A percentile compares a stretch with the other conserved stretches of the same genome.
Conservation (phyloP, 1,140 invertebrate genomes). For the Meteorus sp. region DNA sequence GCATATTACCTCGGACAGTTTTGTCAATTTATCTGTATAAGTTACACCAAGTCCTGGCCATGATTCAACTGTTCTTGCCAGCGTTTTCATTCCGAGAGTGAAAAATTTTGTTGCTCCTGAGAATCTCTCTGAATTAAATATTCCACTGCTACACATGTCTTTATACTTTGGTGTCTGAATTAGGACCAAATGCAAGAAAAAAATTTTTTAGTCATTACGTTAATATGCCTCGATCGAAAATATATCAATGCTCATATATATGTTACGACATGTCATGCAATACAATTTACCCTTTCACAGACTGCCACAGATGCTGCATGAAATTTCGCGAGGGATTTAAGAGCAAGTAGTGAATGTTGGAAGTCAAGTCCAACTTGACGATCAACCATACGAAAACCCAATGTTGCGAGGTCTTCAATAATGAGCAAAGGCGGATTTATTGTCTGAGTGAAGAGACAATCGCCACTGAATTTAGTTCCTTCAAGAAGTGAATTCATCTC, state of each 20-base stretch:
- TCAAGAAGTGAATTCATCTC: too few relatives aligned
- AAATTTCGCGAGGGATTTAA: conserved; percentile 57
- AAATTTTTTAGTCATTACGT: not conserved
- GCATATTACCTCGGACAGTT: too few relatives aligned
- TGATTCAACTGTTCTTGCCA: too few relatives aligned
- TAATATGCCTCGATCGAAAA: not conserved
- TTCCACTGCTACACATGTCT: too few relatives aligned
- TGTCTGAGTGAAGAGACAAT: too few relatives aligned
- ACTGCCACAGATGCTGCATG: conserved; percentile 52
- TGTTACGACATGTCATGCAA: not conserved
- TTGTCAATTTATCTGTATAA: too few relatives aligned
- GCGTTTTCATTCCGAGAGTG: too few relatives aligned
- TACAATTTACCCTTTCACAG: conserved; percentile 6
- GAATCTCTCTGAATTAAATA: too few relatives aligned
- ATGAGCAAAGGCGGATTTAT: conserved; percentile 38
- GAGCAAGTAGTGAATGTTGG: conserved; percentile 49
- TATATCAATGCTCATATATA: too few relatives aligned
- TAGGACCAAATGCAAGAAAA: not conserved
- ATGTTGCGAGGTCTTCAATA: conserved; percentile 49
- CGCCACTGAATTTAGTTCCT: too few relatives aligned
- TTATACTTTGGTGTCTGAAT: not conserved
- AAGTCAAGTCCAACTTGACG: conserved; percentile 53
- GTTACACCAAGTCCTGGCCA: too few relatives aligned
- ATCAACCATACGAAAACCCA: conserved; percentile 55
- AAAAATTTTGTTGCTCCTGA: too few relatives aligned